These are phyloP conservation scores for Bambusicola thoracicus DNA, from an alignment of 2,113 vertebrate species.

Conservation along the genomic window DNA sequence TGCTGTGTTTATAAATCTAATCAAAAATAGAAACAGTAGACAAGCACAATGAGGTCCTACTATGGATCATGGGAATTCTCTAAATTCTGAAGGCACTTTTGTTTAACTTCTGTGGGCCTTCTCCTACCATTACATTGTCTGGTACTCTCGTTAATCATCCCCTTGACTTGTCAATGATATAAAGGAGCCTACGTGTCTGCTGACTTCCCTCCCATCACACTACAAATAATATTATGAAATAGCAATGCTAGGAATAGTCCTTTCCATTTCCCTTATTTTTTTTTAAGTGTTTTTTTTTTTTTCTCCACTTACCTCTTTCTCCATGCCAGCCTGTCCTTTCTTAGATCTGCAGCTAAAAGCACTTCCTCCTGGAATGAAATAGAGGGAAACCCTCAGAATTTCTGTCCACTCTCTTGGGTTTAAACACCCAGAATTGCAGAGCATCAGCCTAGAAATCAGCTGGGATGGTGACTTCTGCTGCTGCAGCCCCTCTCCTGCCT, in stretches of 20 bases:
- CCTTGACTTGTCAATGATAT: slow-evolving; percentile 81
- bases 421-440: neutral
- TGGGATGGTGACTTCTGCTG: neutral
- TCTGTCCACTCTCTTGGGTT: neutral
- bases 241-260: slow-evolving; percentile 43
- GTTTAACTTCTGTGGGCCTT: slow-evolving; percentile 86
- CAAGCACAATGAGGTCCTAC: slow-evolving; percentile 86
- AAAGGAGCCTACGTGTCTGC: slow-evolving; percentile 80
- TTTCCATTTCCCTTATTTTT: slow-evolving; percentile 34
- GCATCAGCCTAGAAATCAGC: neutral
- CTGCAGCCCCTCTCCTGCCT: neutral
- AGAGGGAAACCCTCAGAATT: neutral
- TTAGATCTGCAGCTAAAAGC: slow-evolving; percentile 21
- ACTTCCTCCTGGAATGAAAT: slow-evolving; percentile 49
- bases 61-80: slow-evolving; percentile 91
- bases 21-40: slow-evolving; percentile 86
- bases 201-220: slow-evolving; percentile 75
- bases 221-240: slow-evolving; percentile 72
- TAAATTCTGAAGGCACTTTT: slow-evolving; percentile 92
- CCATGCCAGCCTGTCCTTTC: slow-evolving; percentile 60
- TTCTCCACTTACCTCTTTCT: slow-evolving; percentile 68
- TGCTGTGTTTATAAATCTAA: slow-evolving; percentile 87
- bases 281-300: slow-evolving; percentile 26
- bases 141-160: slow-evolving; percentile 83
- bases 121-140: slow-evolving; percentile 76